Evolutionary conservation across 2,888 invertebrate species (phyloP).

Genomic region (Pyrochroa serraticornis): DNA sequence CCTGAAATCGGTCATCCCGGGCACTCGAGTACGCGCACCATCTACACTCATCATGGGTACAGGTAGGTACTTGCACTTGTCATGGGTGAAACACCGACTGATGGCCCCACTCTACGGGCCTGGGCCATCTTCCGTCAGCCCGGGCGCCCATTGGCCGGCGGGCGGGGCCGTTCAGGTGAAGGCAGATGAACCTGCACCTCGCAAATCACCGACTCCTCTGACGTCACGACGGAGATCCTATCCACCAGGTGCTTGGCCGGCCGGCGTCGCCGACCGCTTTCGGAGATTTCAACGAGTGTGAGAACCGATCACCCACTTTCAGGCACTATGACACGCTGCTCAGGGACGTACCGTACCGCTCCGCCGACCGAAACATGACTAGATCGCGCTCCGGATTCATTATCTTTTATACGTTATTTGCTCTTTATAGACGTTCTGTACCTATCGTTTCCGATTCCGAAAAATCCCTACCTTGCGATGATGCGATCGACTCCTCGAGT

Average conservation of each 20-base stretch:
- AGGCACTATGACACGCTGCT: background rate
- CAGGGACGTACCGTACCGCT: background rate
- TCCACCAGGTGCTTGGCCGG: slow-evolving; percentile 6
- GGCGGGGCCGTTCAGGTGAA: slow-evolving; percentile 53
- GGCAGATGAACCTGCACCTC: slow-evolving; percentile 53
- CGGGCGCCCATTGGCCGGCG: slow-evolving; percentile 55
- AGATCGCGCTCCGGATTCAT: too few relatives aligned
- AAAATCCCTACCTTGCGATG: too few relatives aligned
- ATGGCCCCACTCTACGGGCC: slow-evolving; percentile 53
- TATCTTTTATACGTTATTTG: too few relatives aligned
- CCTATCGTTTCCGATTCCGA: too few relatives aligned
- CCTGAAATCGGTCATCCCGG: slow-evolving; percentile 1
- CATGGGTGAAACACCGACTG: slow-evolving; percentile 52
- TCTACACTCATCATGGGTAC: slow-evolving; percentile 35
- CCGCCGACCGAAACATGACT: background rate
- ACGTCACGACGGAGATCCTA: slow-evolving; percentile 35
- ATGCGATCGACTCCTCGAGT: too few relatives aligned
- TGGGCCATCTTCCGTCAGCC: slow-evolving; percentile 55
- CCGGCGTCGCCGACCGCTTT: background rate
- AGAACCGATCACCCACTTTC: background rate
- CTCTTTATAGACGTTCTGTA: too few relatives aligned
- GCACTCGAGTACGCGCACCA: slow-evolving; percentile 33
- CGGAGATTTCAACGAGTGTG: slow-evolving; percentile 1
- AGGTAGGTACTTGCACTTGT: slow-evolving; percentile 51
- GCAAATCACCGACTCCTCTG: slow-evolving; percentile 51